Conservation (phyloP, 37 sponge, comb jelly and placozoan species). For the Axinella damicornis region DNA sequence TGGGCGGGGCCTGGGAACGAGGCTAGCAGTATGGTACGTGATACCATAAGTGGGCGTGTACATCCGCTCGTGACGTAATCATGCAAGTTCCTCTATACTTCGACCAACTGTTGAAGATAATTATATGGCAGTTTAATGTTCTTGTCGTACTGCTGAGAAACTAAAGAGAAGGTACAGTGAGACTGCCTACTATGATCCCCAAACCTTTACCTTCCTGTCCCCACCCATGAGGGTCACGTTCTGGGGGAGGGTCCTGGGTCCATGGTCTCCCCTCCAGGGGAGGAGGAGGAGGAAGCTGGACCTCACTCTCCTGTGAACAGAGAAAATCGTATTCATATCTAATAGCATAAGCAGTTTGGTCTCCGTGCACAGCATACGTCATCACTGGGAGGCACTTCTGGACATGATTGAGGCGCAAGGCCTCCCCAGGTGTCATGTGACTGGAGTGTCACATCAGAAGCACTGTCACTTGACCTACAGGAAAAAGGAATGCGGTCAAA, state of each 20-base stretch:
- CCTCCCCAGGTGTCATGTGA: conserved; percentile 74
- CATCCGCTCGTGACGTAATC: too few species aligned
- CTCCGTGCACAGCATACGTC: background rate
- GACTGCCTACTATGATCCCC: too few species aligned
- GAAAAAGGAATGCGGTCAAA: too few species aligned
- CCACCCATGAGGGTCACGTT: conserved; percentile 31
- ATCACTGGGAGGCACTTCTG: conserved; percentile 38
- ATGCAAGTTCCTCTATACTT: too few species aligned
- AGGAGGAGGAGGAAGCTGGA: conserved; percentile 40
- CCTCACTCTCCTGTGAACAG: conserved; percentile 36
- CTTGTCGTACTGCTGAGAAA: too few species aligned
- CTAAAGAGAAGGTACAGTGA: too few species aligned
- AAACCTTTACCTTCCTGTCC: background rate
- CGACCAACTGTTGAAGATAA: too few species aligned
- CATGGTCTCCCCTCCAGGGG: conserved; percentile 26
- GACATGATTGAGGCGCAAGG: conserved; percentile 22
- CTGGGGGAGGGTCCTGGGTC: conserved; percentile 1
- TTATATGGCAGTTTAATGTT: too few species aligned
- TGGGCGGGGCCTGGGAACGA: too few species aligned
- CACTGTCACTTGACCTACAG: background rate
- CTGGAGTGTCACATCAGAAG: conserved; percentile 35
- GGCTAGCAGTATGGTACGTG: too few species aligned
- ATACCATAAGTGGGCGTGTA: too few species aligned
- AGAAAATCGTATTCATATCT: background rate
- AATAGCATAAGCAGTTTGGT: too few species aligned